Evolutionary conservation across 2,888 invertebrate species (phyloP).

Genomic region (Nemurella pictetii): DNA sequence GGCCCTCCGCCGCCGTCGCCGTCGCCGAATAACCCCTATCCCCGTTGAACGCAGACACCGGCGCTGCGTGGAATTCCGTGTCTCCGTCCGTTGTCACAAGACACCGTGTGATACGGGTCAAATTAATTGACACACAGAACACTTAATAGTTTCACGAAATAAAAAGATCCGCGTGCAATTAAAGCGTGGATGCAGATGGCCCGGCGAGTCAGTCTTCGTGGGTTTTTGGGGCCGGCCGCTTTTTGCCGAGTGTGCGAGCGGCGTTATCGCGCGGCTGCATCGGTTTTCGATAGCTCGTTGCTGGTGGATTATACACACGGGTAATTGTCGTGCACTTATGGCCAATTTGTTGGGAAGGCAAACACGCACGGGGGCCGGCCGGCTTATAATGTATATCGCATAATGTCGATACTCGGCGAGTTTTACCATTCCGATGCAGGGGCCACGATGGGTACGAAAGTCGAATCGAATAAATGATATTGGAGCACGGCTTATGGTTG

Average conservation of each 20-base stretch:
- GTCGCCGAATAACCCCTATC: neutral
- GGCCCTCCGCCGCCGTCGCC: neutral
- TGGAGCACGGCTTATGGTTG: too few species aligned
- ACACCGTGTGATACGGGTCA: neutral
- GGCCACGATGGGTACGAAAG: neutral
- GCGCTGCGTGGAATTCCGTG: constrained; percentile 15
- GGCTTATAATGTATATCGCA: too few species aligned
- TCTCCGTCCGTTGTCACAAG: neutral
- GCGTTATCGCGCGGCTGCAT: neutral
- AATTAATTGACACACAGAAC: neutral
- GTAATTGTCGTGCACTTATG: neutral
- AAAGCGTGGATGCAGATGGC: neutral
- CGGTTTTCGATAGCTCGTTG: too few species aligned
- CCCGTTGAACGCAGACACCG: neutral
- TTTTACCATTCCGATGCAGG: neutral
- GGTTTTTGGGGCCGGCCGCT: neutral
- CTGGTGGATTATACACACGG: too few species aligned
- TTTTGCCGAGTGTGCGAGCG: neutral
- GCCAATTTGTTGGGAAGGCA: neutral
- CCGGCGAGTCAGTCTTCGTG: too few species aligned
- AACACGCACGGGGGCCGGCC: neutral
- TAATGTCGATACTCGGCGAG: neutral
- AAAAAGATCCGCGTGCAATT: neutral
- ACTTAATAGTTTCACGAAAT: neutral
- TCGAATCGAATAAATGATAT: too few species aligned